phyloP scores from a whole-genome alignment of 2,797 vertebrate species.

The Pseudochirops cupreus region DNA sequence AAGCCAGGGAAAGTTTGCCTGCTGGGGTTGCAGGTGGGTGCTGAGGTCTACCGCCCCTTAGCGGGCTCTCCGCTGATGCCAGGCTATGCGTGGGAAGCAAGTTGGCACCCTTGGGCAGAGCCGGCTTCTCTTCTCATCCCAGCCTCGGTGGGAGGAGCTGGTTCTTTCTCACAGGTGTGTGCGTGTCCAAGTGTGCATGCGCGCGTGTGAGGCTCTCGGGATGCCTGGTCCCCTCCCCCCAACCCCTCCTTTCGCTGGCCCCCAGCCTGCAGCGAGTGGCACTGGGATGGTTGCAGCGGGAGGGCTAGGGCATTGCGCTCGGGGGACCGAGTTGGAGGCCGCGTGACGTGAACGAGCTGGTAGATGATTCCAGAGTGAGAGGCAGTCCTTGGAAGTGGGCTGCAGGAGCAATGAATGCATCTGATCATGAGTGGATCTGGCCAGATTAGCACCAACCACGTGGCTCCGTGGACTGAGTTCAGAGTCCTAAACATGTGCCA shows the following conservation, averaged over 20 bases:
- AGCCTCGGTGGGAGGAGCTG: background rate
- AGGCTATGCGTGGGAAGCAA: background rate
- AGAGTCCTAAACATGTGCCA: constrained; percentile 77
- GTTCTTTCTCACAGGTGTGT: constrained; percentile 10
- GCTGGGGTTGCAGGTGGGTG: constrained; percentile 73
- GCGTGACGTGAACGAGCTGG: constrained; percentile 30
- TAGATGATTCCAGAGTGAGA: constrained; percentile 18
- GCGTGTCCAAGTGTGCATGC: constrained; percentile 15
- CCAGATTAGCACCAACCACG: constrained; percentile 68
- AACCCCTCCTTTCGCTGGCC: background rate
- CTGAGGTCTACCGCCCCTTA: background rate
- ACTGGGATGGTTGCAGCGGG: background rate
- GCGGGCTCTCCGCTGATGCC: background rate
- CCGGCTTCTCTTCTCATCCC: background rate
- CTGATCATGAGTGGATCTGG: constrained; percentile 37
- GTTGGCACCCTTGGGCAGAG: background rate
- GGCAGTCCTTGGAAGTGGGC: constrained; percentile 29
- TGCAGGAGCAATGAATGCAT: constrained; percentile 27
- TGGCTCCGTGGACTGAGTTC: constrained; percentile 73
- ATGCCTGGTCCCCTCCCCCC: background rate
- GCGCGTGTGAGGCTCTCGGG: background rate
- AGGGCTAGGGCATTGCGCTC: background rate
- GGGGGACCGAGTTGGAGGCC: background rate
- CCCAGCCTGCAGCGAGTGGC: background rate
- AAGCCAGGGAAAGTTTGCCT: constrained; percentile 66